Evolutionary conservation across 2,888 invertebrate genomes (phyloP).

Genomic region (Osmoderma eremita): DNA sequence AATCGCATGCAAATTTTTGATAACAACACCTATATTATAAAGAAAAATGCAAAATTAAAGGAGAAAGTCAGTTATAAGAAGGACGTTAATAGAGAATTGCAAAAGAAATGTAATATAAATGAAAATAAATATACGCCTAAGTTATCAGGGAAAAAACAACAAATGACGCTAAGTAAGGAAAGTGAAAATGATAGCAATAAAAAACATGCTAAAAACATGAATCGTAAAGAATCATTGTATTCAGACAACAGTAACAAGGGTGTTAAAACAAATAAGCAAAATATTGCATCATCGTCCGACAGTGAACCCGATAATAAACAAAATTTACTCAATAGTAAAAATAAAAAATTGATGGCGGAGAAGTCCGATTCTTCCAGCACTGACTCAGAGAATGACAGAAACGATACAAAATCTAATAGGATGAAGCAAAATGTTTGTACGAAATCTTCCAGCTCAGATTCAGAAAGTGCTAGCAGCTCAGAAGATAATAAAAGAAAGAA

Average conservation of each 20-base stretch:
- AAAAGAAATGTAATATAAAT: neutral
- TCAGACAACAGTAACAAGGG: neutral
- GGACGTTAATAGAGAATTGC: no score
- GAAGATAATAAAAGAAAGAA: slow-evolving; percentile 18
- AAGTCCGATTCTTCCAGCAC: neutral
- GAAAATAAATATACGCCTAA: neutral
- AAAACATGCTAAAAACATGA: no score
- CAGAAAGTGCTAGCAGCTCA: slow-evolving; percentile 3
- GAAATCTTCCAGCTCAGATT: slow-evolving; percentile 13
- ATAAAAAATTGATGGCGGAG: neutral
- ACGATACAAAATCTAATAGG: neutral
- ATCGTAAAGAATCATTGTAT: neutral
- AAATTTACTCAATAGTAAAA: neutral
- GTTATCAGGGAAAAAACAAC: no score
- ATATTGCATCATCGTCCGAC: neutral
- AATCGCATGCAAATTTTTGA: no score
- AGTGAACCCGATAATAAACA: slow-evolving; percentile 2
- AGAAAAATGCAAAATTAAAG: no score
- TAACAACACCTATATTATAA: no score
- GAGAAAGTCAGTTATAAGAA: no score
- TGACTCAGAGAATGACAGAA: neutral
- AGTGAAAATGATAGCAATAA: no score
- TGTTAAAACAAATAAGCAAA: neutral
- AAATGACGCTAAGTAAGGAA: no score
- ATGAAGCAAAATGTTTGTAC: neutral